Base-by-base conservation (phyloP, 2,113 vertebrate genomes). In the Smithornis capensis region DNA sequence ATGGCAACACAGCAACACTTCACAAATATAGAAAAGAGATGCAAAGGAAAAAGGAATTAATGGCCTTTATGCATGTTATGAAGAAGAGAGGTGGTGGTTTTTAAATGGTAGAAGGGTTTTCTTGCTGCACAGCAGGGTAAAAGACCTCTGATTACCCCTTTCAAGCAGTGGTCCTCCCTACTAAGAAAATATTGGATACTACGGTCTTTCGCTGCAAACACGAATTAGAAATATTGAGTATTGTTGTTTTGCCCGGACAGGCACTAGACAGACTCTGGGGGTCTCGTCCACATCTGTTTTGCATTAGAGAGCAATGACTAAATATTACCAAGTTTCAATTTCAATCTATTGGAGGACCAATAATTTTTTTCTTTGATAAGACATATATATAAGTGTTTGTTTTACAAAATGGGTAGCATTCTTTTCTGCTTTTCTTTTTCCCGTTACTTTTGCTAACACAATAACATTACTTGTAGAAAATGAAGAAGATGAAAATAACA, bases 61-160 rank as follows among this genome's bases (percentile, higher is more conserved):
- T 1, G 0, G 6, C n/a, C 10, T 42, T 11, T 5, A 13, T 27
- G 5, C 19, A 19, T 19, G 2, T 27, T 44, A 77, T 12, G 8
- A 60, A 31, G 35, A 83, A 64, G 33, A 83, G 67, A 44, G 56
- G 4, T 37, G 49, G 7, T 47, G 38, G 2, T 6, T 86, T 90
- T 80, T 23, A 49, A 65, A 52, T 2, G 1, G 4, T 37, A 47
- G 13, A 31, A 88, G 64, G 21, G 7, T 5, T 60, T 89, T 83
- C 35, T 76, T 53, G 9, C 9, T 60, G 27, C 8, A 68, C 13
- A 73, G 35, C 12, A 25, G 35, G 33, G 33, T 69, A 68, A 45
- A 79, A 45, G 7, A 22, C 21, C 31, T 81, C 28, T 57, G 33
- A 38, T 45, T 49, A 59, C 2, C 24, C 31, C 52, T 83, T 8